Conservation (phyloP, 2,797 vertebrate genomes). For the Sitta carolinensis region DNA sequence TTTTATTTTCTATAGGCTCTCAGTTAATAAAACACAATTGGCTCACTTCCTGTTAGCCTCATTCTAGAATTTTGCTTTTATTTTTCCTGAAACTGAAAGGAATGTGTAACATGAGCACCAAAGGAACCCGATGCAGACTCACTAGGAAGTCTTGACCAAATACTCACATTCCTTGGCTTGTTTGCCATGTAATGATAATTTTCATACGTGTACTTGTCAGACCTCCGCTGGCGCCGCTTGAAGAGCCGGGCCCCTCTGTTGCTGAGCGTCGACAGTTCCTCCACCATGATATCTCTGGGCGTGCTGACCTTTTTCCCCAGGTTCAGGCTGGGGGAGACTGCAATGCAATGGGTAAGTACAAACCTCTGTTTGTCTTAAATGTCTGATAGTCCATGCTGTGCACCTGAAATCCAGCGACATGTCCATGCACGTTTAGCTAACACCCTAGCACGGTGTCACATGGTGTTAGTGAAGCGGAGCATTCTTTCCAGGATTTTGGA, state of each 20-base stretch:
- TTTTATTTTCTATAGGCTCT: background rate
- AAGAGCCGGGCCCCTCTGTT: constrained; percentile 95
- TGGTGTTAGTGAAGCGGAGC: background rate
- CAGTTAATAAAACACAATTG: background rate
- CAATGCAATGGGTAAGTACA: constrained; percentile 28
- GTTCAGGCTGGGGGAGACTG: constrained; percentile 83
- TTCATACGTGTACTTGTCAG: constrained; percentile 97
- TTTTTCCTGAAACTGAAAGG: background rate
- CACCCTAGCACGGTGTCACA: background rate
- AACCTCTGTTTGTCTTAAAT: background rate
- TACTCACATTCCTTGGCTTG: constrained; percentile 84
- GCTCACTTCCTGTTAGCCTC: background rate
- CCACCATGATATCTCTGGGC: constrained; percentile 96
- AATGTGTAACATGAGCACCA: background rate
- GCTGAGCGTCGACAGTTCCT: constrained; percentile 88
- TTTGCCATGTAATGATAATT: constrained; percentile 85
- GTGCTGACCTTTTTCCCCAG: constrained; percentile 90
- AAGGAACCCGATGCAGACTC: background rate
- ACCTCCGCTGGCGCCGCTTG: constrained; percentile 93
- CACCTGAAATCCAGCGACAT: background rate
- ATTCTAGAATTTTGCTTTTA: background rate
- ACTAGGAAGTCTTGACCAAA: background rate
- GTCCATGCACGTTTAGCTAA: background rate
- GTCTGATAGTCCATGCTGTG: background rate
- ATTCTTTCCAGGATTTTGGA: background rate